Evolutionary conservation across 2,888 invertebrate genomes (phyloP).

Genomic region (Baronia brevicornis): DNA sequence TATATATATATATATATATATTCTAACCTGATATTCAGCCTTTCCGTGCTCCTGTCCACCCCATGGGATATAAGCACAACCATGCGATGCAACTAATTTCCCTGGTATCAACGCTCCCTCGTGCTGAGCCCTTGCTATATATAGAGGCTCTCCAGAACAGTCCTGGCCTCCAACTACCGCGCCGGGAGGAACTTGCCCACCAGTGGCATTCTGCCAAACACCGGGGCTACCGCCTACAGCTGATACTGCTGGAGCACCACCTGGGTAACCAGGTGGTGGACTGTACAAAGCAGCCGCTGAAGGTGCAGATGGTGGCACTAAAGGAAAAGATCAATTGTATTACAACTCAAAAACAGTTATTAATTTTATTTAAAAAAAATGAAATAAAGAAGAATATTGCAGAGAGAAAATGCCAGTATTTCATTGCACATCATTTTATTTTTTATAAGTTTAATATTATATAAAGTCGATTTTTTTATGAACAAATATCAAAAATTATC

Average conservation of each 20-base stretch:
- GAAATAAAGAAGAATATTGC: conserved; percentile 1
- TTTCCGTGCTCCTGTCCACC: conserved; percentile 88
- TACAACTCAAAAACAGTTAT: not conserved
- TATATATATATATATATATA: no score
- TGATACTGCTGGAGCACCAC: conserved; percentile 15
- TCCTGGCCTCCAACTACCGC: conserved; percentile 81
- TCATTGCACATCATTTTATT: no score
- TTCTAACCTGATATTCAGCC: conserved; percentile 80
- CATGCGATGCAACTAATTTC: conserved; percentile 85
- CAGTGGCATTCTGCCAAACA: conserved; percentile 76
- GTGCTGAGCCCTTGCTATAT: conserved; percentile 83
- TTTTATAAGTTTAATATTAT: no score
- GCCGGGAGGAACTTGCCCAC: conserved; percentile 81
- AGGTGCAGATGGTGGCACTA: conserved; percentile 50
- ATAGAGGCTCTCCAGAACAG: conserved; percentile 75
- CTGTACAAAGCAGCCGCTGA: conserved; percentile 49
- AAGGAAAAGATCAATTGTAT: conserved; percentile 2
- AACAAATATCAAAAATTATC: no score
- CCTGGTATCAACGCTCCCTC: conserved; percentile 89
- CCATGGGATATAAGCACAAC: conserved; percentile 86
- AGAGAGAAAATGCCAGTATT: no score
- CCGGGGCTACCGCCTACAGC: conserved; percentile 38
- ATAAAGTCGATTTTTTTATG: no score
- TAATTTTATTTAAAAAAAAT: not conserved
- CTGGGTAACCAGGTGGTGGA: conserved; percentile 41